Conservation (phyloP, 2,113 vertebrate species). For the Willisornis vidua region DNA sequence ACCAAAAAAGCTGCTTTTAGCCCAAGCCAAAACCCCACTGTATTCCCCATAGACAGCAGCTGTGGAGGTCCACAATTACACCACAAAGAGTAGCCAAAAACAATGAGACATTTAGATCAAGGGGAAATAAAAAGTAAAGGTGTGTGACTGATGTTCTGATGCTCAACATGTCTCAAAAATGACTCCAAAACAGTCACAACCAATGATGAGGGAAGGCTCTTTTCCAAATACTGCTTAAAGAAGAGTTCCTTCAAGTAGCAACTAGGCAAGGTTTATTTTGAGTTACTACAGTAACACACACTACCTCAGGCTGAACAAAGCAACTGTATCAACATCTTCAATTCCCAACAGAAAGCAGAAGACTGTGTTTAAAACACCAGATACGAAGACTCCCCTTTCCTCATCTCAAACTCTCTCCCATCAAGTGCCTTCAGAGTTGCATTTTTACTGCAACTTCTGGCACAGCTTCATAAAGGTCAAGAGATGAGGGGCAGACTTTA, state of each 20-base stretch:
- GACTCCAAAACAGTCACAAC: constrained; percentile 30
- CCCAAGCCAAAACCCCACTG: neutral
- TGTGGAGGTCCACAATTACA: neutral
- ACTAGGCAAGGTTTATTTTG: constrained; percentile 28
- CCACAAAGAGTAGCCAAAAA: neutral
- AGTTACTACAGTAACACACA: neutral
- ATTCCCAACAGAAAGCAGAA: neutral
- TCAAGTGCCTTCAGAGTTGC: neutral
- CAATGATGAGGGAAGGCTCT: neutral
- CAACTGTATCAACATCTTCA: neutral
- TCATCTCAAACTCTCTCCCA: neutral
- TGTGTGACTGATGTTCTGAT: constrained; percentile 1
- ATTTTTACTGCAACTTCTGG: neutral
- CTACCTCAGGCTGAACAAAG: constrained; percentile 10
- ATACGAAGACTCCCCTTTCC: neutral
- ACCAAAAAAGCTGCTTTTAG: neutral
- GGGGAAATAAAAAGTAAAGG: neutral
- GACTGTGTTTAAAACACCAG: neutral
- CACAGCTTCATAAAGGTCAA: neutral
- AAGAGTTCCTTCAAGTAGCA: constrained; percentile 25
- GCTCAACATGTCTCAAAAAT: constrained; percentile 42
- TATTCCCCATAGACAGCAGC: neutral
- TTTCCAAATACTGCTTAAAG: constrained; percentile 40
- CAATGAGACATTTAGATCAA: neutral
- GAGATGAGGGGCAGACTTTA: neutral